Evolutionary conservation across 1,140 invertebrate genomes (phyloP).

Genomic region (Akabosia matsudoensis): DNA sequence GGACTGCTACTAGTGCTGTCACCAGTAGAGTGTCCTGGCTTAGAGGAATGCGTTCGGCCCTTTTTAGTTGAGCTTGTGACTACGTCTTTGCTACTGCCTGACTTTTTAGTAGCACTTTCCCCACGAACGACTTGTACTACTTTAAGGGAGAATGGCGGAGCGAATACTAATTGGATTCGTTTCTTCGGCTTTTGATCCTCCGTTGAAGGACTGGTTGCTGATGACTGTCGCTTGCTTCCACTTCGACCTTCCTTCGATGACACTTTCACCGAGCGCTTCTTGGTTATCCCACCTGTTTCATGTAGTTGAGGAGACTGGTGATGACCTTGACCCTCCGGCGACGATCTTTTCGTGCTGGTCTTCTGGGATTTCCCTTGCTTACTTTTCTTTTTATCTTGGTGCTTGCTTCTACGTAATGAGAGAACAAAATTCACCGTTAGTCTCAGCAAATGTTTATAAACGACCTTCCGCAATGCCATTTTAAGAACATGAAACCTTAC

Average conservation of each 20-base stretch:
- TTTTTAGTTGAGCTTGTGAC: not conserved
- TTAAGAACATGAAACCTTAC: not conserved
- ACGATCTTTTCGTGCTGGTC: not conserved
- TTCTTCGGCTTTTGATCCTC: not conserved
- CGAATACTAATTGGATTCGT: constrained; percentile 42
- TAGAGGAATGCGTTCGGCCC: not conserved
- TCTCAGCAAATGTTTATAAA: too few species aligned
- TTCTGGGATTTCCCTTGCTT: not conserved
- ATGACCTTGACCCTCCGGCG: not conserved
- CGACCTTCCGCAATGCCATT: not conserved
- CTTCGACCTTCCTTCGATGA: not conserved
- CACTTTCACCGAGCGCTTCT: not conserved
- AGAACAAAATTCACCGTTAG: not conserved
- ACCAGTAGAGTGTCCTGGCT: not conserved
- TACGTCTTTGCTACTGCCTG: not conserved
- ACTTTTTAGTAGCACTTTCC: not conserved
- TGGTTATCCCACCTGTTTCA: not conserved
- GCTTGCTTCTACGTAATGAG: not conserved
- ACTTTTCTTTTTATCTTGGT: constrained; percentile 9
- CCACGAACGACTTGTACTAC: constrained; percentile 22
- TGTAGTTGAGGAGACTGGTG: not conserved
- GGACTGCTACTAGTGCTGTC: not conserved
- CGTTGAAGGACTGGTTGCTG: not conserved
- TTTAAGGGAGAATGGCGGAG: constrained; percentile 44
- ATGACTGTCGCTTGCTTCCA: not conserved